A percentile compares a stretch with the other conserved stretches of the same genome.
phyloP scores from a whole-genome alignment of 1,140 invertebrate species.

The Antheraea pernyi region DNA sequence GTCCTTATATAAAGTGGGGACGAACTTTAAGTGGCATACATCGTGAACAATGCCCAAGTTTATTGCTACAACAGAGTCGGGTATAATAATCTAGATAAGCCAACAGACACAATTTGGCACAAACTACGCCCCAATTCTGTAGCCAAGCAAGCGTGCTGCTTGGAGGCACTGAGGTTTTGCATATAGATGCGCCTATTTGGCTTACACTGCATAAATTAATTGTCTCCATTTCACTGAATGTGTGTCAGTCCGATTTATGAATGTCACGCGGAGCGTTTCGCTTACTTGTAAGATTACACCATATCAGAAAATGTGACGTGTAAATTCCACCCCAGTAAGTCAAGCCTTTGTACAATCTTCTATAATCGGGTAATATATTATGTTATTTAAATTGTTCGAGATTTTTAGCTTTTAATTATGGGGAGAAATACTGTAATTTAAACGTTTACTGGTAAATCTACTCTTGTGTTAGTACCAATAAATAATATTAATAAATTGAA shows the following conservation, averaged over 20 bases:
- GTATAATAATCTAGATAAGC: constrained; percentile 73
- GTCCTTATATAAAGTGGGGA: constrained; percentile 18
- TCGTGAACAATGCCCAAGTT: constrained; percentile 62
- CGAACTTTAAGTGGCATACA: constrained; percentile 44
- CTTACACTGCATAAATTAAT: constrained; percentile 73
- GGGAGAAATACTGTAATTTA: no score
- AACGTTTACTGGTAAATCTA: no score
- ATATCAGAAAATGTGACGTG: background rate
- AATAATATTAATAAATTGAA: no score
- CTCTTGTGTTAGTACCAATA: no score
- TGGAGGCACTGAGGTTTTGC: constrained; percentile 58
- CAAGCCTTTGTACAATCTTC: background rate
- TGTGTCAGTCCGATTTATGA: constrained; percentile 36
- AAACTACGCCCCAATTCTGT: constrained; percentile 63
- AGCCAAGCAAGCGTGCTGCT: constrained; percentile 63
- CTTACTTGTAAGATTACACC: constrained; percentile 24
- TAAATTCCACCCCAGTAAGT: background rate
- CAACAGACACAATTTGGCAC: constrained; percentile 75
- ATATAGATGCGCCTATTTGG: constrained; percentile 75
- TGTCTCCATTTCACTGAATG: constrained; percentile 62
- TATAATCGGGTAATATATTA: background rate
- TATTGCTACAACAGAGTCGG: constrained; percentile 59
- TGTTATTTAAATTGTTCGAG: background rate
- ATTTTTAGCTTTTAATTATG: background rate
- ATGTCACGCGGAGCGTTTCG: constrained; percentile 20